Evolutionary conservation across 2,888 invertebrate genomes (phyloP), one percentile per base, ranked within the genome.

Genomic region (Tenthredo scrophulariae): DNA sequence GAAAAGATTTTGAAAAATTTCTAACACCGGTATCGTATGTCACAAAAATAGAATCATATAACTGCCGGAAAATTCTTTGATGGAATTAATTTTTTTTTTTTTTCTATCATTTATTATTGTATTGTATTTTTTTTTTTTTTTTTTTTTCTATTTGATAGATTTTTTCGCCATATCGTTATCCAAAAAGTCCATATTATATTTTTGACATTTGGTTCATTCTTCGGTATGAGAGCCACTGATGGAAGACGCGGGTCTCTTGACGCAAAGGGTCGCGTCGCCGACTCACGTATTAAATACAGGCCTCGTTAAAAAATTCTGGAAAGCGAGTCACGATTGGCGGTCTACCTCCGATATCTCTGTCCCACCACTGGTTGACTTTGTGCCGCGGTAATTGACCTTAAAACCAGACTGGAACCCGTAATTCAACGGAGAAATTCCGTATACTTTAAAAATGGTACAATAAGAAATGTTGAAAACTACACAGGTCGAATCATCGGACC

Each of bases 221-320:
- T n/a, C 0, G n/a, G n/a, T 18, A 50, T 77, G 77, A 77, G 77
- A 77, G 29, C 77, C 77, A 54, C 77, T 77, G 77, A 13, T 33
- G 75, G 65, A 84, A 74, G 75, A 75, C 75, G 77, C 70, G 54
- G 37, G 77, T 77, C 77, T 54, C 77, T 77, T 58, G 80, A 80
- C 62, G 80, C 80, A 62, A 80, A 80, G 80, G 50, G 65, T 43
- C 77, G 84, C 67, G 37, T 67, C 62, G 65, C 40, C 62, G 84
- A 62, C 84, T 77, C 84, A 65, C 77, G 79, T 67, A 84, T 84
- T 84, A 84, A 84, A 84, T 84, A 77, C 79, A 79, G 67, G 65
- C 67, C 84, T 84, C 84, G 84, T 84, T 84, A 84, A 84, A 84
- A 84, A 79, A 84, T 84, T 79, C 67, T 84, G 62, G 77, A 84